These are phyloP conservation scores for Conopomorpha cramerella DNA, from an alignment of 1,140 invertebrate species.

Conservation along the genomic window DNA sequence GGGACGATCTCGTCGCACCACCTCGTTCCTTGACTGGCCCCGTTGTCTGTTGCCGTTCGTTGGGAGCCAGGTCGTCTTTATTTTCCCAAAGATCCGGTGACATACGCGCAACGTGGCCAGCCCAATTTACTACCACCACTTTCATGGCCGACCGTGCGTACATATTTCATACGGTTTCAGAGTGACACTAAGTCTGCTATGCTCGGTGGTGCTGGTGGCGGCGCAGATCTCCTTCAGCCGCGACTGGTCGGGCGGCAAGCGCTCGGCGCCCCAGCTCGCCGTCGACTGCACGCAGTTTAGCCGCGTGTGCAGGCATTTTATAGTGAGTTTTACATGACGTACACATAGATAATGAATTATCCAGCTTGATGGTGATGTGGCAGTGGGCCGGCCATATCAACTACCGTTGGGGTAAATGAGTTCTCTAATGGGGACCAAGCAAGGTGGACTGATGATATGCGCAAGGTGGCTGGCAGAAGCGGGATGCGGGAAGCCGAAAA, in stretches of 20 bases:
- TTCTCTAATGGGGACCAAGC: not conserved
- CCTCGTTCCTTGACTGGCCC: no score
- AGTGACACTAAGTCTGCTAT: conserved; percentile 2
- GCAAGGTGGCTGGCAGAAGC: no score
- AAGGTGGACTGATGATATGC: no score
- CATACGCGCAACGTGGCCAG: no score
- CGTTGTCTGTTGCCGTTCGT: no score
- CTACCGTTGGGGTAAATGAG: not conserved
- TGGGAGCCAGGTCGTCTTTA: no score
- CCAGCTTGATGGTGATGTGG: not conserved
- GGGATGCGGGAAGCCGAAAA: no score
- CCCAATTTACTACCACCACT: no score
- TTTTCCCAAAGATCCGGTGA: no score
- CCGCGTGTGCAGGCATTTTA: conserved; percentile 31
- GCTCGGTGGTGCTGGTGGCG: conserved; percentile 23
- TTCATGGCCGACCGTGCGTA: no score
- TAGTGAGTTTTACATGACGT: conserved; percentile 19
- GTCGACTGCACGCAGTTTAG: conserved; percentile 38
- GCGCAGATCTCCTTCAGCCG: conserved; percentile 45
- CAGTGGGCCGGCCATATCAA: not conserved
- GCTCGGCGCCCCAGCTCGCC: conserved; percentile 16
- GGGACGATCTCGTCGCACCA: no score
- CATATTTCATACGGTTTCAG: no score
- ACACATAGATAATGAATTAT: not conserved
- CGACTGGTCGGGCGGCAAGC: conserved; percentile 44